phyloP scores from a whole-genome alignment of 2,113 vertebrate species.

The Caloenas nicobarica region DNA sequence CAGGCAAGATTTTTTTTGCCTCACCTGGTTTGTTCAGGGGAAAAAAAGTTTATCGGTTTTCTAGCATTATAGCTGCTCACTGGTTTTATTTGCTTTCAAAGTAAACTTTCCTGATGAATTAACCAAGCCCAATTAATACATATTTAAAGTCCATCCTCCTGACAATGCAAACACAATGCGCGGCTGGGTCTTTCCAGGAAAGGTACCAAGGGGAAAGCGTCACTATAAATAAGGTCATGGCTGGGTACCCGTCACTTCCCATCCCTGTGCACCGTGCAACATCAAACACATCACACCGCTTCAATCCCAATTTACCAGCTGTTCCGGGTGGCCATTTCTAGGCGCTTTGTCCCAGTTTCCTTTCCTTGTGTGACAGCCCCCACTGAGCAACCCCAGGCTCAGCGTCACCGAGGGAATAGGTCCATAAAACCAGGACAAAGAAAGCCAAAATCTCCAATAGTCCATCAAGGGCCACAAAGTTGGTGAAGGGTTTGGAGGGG shows the following conservation, averaged over 20 bases:
- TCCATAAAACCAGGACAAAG: rapidly evolving
- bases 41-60: not conserved
- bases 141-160: not conserved
- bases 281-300: rapidly evolving
- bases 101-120: not conserved
- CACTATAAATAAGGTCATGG: not conserved
- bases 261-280: rapidly evolving
- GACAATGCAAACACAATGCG: rapidly evolving
- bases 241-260: not conserved
- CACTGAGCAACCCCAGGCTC: not conserved
- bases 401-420: rapidly evolving
- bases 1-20: not conserved
- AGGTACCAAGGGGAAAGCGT: not conserved
- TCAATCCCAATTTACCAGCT: rapidly evolving
- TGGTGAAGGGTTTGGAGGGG: too few relatives aligned
- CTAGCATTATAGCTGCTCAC: not conserved
- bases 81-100: not conserved
- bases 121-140: not conserved
- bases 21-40: rapidly evolving
- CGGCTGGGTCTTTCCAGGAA: not conserved
- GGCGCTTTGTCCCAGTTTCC: not conserved
- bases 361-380: too few relatives aligned
- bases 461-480: not conserved
- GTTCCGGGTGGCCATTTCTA: rapidly evolving
- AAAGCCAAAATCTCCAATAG: rapidly evolving